Base-by-base conservation (phyloP, 1,140 invertebrate genomes). In the Bicyclus anynana region DNA sequence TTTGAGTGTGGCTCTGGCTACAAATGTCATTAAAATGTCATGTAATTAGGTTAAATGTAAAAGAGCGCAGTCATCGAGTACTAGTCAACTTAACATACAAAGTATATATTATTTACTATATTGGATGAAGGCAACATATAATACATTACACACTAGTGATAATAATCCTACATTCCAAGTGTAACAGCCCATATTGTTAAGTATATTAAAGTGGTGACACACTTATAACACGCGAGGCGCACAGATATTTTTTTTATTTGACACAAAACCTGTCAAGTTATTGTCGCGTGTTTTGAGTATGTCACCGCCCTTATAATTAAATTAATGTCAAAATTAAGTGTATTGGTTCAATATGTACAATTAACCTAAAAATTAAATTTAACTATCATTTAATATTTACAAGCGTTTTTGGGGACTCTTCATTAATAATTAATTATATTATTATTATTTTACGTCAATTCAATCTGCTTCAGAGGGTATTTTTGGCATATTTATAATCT, bases 401-500 rank as follows among this genome's bases (percentile, higher is more conserved):
- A 56, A 29, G 48, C 21, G 14, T n/a, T 58, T 42, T 58, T 58
- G 33, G 49, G 27, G 49, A 46, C 33, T 58, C 33, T 20, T 20
- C 10, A 10, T 10, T 33, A 33, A 12, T 23, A 23, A n/a, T n/a
- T n/a, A n/a, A n/a, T n/a, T n/a, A 27, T 27, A 7, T 7, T 27
- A 27, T 27, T 33, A 33, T 12, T 33, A 33, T 33, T 33, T 47
- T 47, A 59, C 29, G 27, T 47, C 52, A 55, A 47, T 44, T 27
- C 26, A 42, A 27, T 29, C 35, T 16, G 23, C 12, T 40, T 50
- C 38, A 23, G 48, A 58, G 46, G 20, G 50, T 14, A 27, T 58
- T 51, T 51, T 58, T 51, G 48, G 47, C 55, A 58, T 58, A 44
- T 57, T 53, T 42, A 16, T n/a, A 18, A 56, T 37, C 17, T 9